Percentiles rank a stretch among this genome's conserved stretches.
These are phyloP conservation scores for Neosalanx taihuensis DNA, from an alignment of 2,797 vertebrate genomes.

Conservation along the genomic window DNA sequence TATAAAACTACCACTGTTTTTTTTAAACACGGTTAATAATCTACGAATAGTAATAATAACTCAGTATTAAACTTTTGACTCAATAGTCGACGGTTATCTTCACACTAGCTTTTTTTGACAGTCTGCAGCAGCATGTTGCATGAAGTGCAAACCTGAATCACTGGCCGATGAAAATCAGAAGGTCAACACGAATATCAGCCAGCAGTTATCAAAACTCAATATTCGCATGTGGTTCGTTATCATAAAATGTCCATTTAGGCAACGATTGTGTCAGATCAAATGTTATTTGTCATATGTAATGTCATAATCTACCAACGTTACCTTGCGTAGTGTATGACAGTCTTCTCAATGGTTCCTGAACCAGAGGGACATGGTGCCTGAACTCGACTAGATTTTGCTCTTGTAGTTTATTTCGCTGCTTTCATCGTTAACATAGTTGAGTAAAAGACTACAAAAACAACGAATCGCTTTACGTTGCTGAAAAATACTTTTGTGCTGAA, in stretches of 20 bases:
- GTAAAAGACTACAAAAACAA: constrained; percentile 51
- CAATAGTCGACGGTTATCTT: too few species aligned
- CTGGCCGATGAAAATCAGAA: not conserved
- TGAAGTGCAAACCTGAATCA: not conserved
- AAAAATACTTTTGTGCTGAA: not conserved
- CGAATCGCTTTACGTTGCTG: constrained; percentile 28
- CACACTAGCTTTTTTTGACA: too few species aligned
- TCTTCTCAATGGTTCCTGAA: not conserved
- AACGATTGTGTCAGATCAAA: not conserved
- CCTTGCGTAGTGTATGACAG: constrained; percentile 1
- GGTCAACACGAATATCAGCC: not conserved
- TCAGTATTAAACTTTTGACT: too few species aligned
- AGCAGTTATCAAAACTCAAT: not conserved
- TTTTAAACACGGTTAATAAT: too few species aligned
- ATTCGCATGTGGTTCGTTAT: not conserved
- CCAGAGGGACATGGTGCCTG: not conserved
- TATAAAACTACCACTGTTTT: not conserved
- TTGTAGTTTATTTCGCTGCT: not conserved
- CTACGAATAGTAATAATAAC: too few species aligned
- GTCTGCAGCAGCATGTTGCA: too few species aligned
- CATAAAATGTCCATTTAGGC: not conserved
- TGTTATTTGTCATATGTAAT: not conserved
- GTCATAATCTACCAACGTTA: constrained; percentile 9
- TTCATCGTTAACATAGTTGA: not conserved
- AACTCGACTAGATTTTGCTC: not conserved